A percentile compares a stretch with the other conserved stretches of the same genome.
phyloP scores from a whole-genome alignment of 2,888 invertebrate genomes.

The Lamellibrachia columna region DNA sequence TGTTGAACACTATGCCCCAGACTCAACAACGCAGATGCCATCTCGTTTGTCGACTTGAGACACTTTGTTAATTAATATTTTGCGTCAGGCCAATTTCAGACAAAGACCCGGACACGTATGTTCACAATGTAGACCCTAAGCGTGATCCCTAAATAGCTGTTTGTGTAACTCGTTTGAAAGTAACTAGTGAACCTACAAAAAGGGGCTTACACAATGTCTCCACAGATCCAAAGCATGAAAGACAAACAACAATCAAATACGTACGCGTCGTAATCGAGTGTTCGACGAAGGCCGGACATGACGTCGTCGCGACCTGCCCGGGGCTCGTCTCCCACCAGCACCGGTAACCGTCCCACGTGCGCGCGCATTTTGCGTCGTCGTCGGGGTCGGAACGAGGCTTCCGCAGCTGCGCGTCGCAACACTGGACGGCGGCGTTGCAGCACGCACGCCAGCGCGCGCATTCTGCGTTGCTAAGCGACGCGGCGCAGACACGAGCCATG shows the following conservation, averaged over 20 bases:
- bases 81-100: too few species aligned
- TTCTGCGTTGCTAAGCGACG: conserved; percentile 14
- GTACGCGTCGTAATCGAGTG: conserved; percentile 44
- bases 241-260: conserved; percentile 25
- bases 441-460: conserved; percentile 19
- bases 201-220: background rate
- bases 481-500: background rate
- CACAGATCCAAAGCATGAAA: background rate
- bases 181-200: background rate
- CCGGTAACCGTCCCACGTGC: conserved; percentile 44
- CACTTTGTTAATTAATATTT: too few species aligned
- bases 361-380: conserved; percentile 41
- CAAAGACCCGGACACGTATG: too few species aligned
- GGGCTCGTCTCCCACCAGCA: conserved; percentile 41
- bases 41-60: too few species aligned
- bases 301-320: conserved; percentile 26
- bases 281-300: conserved; percentile 38
- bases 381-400: background rate
- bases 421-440: conserved; percentile 8
- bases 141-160: too few species aligned
- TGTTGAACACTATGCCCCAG: too few species aligned
- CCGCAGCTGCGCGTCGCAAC: background rate
- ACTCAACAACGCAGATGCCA: too few species aligned
- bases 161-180: too few species aligned
- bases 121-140: too few species aligned